Evolutionary conservation across 2,113 vertebrate genomes (phyloP).

Genomic region (Pampusana beccarii): DNA sequence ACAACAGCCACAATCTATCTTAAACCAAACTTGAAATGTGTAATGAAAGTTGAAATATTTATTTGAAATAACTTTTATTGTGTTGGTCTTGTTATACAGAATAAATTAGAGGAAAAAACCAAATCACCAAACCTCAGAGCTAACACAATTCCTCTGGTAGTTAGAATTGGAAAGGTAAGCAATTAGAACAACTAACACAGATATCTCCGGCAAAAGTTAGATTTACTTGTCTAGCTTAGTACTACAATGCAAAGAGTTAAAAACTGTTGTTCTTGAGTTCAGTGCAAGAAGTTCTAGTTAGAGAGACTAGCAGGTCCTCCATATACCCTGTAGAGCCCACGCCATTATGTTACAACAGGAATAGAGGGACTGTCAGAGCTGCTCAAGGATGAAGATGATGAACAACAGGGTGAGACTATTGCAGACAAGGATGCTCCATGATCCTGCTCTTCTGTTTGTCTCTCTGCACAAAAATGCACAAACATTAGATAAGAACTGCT

Average conservation of each 20-base stretch:
- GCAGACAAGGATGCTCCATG: not conserved
- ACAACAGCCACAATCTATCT: not conserved
- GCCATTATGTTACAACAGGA: not conserved
- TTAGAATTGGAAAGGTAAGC: not conserved
- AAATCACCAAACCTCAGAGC: not conserved
- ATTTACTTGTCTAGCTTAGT: not conserved
- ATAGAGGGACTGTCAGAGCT: not conserved
- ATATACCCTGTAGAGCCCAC: accelerated
- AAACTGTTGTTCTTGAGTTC: not conserved
- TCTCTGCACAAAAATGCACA: not conserved
- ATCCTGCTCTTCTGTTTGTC: not conserved
- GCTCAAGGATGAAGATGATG: not conserved
- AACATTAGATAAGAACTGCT: not conserved
- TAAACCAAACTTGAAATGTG: not conserved
- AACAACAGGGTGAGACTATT: not conserved
- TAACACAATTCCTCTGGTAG: not conserved
- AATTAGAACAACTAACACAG: not conserved
- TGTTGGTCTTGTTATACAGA: not conserved
- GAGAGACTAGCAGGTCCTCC: not conserved
- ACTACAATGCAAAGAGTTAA: not conserved
- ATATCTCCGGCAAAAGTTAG: not conserved
- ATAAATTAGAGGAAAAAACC: not conserved
- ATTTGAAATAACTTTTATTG: not conserved
- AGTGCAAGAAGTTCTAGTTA: not conserved
- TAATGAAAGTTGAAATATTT: not conserved